Evolutionary conservation across 1,140 invertebrate genomes (phyloP), one percentile per base, ranked within the genome.

Genomic region (Lepidurus arcticus): DNA sequence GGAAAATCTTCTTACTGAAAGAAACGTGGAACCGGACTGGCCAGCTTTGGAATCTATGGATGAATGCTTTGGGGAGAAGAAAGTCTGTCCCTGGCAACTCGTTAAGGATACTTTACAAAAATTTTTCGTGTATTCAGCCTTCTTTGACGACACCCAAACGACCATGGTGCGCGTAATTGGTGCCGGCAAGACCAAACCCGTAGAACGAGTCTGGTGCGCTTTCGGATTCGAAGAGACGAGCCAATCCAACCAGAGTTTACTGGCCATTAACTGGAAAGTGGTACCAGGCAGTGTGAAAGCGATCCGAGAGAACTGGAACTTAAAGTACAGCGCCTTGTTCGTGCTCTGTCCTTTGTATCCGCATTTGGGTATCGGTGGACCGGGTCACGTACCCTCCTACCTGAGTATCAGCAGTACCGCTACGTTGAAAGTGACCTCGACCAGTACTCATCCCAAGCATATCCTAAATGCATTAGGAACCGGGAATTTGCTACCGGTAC

Each of bases 261-360:
- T 21, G 75, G 73, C 13, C 80, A 78, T 74, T 11, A 73, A 81
- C 79, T 81, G 79, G 73, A 82, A 81, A 21, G 82, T 82, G 7
- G 83, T 85, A 24, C 80, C 80, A 73, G 86, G 82, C 42, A 82
- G 82, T 34, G 84, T 87, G 44, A 84, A 92, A 89, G 88, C 92
- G 0, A 96, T 97, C 44, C 87, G 94, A 42, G 95, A 97, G 85
- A 96, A 96, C 84, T 97, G 94, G 94, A 96, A 95, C 84, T 85
- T 96, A 4, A 94, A 94, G 83, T 97, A 95, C 85, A 96, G 93
- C 81, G 95, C 94, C 9, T 93, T 91, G 80, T 97, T 96, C 83
- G 89, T 97, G 3, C 87, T 95, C 53, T 96, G 94, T 82, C 90
- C 92, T 5, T 84, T 95, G 53, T 85, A 87, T 74, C 82, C 81